Conservation (phyloP, 1,140 invertebrate species). For the Arion vulgaris region DNA sequence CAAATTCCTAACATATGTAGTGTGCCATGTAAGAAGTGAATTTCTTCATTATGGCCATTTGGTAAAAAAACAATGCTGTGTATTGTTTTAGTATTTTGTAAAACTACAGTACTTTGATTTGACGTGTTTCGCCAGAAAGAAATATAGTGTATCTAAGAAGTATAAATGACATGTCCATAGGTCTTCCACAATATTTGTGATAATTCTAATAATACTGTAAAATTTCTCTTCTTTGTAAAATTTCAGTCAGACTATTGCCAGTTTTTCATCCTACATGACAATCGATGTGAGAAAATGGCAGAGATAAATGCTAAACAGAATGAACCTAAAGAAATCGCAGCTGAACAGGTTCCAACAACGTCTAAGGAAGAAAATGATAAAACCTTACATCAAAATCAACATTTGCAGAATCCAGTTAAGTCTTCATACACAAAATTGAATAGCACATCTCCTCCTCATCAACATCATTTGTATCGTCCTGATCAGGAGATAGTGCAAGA, state of each 20-base stretch:
- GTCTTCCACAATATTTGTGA: background rate
- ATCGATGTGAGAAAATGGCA: background rate
- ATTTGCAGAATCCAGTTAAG: background rate
- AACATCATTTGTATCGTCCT: background rate
- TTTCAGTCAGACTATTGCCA: conserved; percentile 14
- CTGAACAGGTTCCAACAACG: background rate
- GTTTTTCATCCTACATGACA: conserved; percentile 20
- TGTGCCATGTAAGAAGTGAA: too few relatives aligned
- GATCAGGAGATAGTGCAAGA: background rate
- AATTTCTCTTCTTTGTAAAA: background rate
- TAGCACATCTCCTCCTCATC: background rate
- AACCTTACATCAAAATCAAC: background rate
- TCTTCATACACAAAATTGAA: background rate
- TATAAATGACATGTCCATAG: too few relatives aligned
- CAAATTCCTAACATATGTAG: too few relatives aligned
- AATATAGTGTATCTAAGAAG: too few relatives aligned
- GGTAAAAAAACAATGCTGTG: too few relatives aligned
- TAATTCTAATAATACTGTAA: background rate
- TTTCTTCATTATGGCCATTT: too few relatives aligned
- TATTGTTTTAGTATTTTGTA: too few relatives aligned
- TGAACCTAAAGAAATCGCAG: background rate
- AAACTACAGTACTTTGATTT: too few relatives aligned
- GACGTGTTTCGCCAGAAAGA: too few relatives aligned
- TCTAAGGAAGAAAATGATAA: too few relatives aligned
- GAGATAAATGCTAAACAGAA: background rate